Evolutionary conservation across 2,113 vertebrate species (phyloP), one percentile per base, ranked within the genome.

Genomic region (Conger conger): DNA sequence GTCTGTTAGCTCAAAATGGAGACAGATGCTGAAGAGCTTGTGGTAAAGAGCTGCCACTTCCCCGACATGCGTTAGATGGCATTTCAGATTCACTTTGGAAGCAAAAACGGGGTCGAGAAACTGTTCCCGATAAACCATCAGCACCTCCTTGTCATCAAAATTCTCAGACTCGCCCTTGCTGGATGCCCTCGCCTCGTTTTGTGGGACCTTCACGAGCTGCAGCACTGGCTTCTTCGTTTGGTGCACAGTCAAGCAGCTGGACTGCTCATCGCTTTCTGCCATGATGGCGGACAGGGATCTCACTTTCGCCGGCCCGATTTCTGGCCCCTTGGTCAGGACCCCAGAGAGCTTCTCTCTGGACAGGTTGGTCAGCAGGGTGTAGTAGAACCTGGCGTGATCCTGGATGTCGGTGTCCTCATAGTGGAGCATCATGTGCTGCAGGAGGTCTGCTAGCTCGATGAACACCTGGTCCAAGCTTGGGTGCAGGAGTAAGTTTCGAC

Each of bases 321-420:
- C 91, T 0, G 90, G 87, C 0, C 91, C 93, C 85, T 89, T 93
- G 0, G 89, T 88, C 40, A 96, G 81, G 27, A 96, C 88, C 0
- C 90, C 89, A 0, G 90, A 89, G 73, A 97, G 92, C 90, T 97
- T 98, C 82, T 97, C 95, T 27, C 79, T 79, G 0, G 96, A 95
- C 50, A 97, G 92, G 0, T 96, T 96, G 53, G 95, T 94, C 76
- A 97, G 94, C n/a, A 98, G 92, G 4, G 94, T 89, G 88, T 97
- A 97, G 91, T 98, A 98, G 20, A 98, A 94, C 15, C 96, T 95
- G 13, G 96, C 96, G 0, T 93, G 96, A 86, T 97, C 97, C 78
- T 93, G 94, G 42, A 96, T 92, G n/a, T 97, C 97, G 0, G 94
- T 93, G 89, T 97, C 95, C 0, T 93, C 93, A 3, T 96, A 95